A percentile compares a stretch with the other conserved stretches of the same genome.
Evolutionary conservation across 2,888 invertebrate genomes (phyloP).

Genomic region (Perizoma flavofasciatum): DNA sequence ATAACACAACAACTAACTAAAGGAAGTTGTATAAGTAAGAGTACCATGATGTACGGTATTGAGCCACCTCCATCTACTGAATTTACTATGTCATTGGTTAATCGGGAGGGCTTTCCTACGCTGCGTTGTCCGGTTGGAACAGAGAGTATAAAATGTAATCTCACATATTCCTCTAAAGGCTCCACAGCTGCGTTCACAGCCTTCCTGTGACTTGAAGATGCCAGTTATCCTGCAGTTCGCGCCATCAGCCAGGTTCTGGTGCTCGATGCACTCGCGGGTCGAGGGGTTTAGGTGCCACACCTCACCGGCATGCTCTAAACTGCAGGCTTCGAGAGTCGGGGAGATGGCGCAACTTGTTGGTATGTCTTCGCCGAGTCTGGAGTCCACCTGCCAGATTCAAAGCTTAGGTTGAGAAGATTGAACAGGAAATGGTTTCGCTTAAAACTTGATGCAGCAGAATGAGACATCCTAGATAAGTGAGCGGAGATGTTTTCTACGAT

Average conservation of each 20-base stretch:
- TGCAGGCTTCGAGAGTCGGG: constrained; percentile 51
- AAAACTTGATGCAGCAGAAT: too few species aligned
- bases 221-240: constrained; percentile 82
- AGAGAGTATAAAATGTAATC: too few species aligned
- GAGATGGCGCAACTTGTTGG: constrained; percentile 51
- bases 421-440: too few species aligned
- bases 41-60: too few species aligned
- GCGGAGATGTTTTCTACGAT: too few species aligned
- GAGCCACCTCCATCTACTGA: too few species aligned
- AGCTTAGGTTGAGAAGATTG: neutral
- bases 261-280: constrained; percentile 71
- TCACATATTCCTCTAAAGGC: constrained; percentile 87
- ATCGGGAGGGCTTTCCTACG: too few species aligned
- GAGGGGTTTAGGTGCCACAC: constrained; percentile 60
- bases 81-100: too few species aligned
- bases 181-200: constrained; percentile 90
- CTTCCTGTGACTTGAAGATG: constrained; percentile 87
- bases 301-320: constrained; percentile 39
- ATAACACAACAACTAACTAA: too few species aligned
- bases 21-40: too few species aligned
- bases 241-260: constrained; percentile 70
- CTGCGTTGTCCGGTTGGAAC: too few species aligned
- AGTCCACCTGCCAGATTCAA: constrained; percentile 24
- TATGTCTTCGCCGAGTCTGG: constrained; percentile 38
- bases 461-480: too few species aligned